Evolutionary conservation across 2,113 vertebrate species (phyloP).

Genomic region (Murina feae): DNA sequence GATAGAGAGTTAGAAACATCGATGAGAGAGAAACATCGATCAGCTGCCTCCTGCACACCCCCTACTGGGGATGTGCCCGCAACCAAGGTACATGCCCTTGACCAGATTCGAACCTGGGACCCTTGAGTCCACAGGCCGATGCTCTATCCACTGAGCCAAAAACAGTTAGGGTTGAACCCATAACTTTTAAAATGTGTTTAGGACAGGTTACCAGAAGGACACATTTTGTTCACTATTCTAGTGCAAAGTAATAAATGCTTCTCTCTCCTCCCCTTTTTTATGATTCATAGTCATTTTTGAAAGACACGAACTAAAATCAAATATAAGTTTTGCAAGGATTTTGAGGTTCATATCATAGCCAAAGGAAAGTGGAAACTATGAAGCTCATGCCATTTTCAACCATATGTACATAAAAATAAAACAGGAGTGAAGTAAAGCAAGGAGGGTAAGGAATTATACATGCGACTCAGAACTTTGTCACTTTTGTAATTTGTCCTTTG

Average conservation of each 20-base stretch:
- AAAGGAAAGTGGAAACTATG: constrained; percentile 46
- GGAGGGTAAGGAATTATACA: neutral
- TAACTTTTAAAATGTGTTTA: neutral
- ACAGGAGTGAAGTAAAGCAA: neutral
- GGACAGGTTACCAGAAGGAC: neutral
- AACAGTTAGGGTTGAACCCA: no score
- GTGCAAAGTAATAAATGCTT: neutral
- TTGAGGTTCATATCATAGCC: constrained; percentile 17
- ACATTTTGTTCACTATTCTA: neutral
- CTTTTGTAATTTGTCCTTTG: constrained; percentile 61
- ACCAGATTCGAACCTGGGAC: no score
- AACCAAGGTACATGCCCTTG: no score
- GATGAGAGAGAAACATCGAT: no score
- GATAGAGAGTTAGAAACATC: no score
- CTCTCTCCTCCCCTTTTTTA: neutral
- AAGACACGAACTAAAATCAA: neutral
- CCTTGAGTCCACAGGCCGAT: no score
- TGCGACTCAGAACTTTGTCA: constrained; percentile 4
- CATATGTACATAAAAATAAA: constrained; percentile 33
- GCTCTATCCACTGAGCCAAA: no score
- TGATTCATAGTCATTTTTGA: constrained; percentile 5
- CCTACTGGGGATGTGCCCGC: no score
- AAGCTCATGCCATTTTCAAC: neutral
- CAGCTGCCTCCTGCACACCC: no score
- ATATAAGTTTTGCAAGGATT: neutral